Base-by-base conservation (phyloP, 2,113 vertebrate genomes). In the Clarias magur region DNA sequence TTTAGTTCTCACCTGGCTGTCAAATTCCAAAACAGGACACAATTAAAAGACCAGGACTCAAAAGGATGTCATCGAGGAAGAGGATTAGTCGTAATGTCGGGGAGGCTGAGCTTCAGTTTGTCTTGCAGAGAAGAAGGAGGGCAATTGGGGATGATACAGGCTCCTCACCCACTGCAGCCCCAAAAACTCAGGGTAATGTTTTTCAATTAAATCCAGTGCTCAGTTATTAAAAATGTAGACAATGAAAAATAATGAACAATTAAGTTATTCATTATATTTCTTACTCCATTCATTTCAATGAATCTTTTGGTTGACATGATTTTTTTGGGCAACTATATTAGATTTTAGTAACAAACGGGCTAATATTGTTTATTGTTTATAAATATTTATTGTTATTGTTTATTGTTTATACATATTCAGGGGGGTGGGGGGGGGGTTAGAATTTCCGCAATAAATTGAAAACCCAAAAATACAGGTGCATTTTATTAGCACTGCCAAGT, bases 61-160 rank as follows among this genome's bases (percentile, higher is more conserved):
- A 85, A 83, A 27, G 85, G 53, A 87, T 4, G 4, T 85, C 89
- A 0, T 93, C 94, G 19, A 38, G 91, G 15, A 93, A 89, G 12
- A 90, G 88, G 6, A 57, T 86, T 12, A 92, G 93, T 76, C 86
- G 87, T 21, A 92, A 93, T 7, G 85, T 92, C 0, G 86, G 80
- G 0, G 94, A 95, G 16, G 38, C 78, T 0, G 96, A 96, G 92
- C 94, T 97, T 25, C 92, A 92, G 87, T 68, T 86, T 84, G 92
- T 96, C 30, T 92, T 97, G 78, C 95, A 94, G 90, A 95, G 94
- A 38, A 93, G 96, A 48, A 96, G 96, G 27, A 90, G 80, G n/a
- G 93, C 83, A 57, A 94, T 95, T 80, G 94, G 87, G 23, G 94
- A 94, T 1, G 83, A 88, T 30, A 84, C 65, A 79, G 90, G 90